Base-by-base conservation (phyloP, 2,888 invertebrate species). In the Stegophylla sp. region DNA sequence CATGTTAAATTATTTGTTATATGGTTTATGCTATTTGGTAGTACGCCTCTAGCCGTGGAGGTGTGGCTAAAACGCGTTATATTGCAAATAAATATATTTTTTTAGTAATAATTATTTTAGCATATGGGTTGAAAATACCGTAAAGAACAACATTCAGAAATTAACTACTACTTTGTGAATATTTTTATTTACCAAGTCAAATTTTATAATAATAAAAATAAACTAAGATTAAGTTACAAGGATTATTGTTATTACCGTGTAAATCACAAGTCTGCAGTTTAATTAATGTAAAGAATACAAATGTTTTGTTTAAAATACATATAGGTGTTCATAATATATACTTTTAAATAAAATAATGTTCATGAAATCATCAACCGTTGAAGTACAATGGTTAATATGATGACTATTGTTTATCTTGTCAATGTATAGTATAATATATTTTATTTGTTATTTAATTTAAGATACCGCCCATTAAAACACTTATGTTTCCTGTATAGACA, bases 81-180 rank as follows among this genome's bases (percentile, higher is more conserved):
- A 61, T 79, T 69, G n/a, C 5, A 26, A 79, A 69, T 79, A 45
- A 34, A 64, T 71, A 51, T 79, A 34, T 79, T 77, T 79, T 67
- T 59, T 59, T 79, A 67, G 67, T 71, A 61, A 71, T 71, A 61
- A 79, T 61, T 64, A 69, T 69, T 79, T 69, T 79, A 79, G 79
- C 71, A 67, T 79, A 79, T 61, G 41, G 51, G 28, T 20, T 1
- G 69, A 51, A 71, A 53, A 63, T 48, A 61, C 79, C 48, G 26
- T 71, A 79, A 71, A 79, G 79, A 79, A 79, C 79, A 79, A 79
- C 71, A 71, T 61, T 71, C 71, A 79, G 79, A 61, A 79, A 71
- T 79, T 69, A 71, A 63, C 34, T 79, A 79, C 77, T 79, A 79
- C 79, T 79, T 79, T 79, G 79, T 71, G 79, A 79, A 79, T 59